These are phyloP conservation scores for Lacerta bilineata DNA, from an alignment of 2,797 vertebrate species.

Conservation along the genomic window DNA sequence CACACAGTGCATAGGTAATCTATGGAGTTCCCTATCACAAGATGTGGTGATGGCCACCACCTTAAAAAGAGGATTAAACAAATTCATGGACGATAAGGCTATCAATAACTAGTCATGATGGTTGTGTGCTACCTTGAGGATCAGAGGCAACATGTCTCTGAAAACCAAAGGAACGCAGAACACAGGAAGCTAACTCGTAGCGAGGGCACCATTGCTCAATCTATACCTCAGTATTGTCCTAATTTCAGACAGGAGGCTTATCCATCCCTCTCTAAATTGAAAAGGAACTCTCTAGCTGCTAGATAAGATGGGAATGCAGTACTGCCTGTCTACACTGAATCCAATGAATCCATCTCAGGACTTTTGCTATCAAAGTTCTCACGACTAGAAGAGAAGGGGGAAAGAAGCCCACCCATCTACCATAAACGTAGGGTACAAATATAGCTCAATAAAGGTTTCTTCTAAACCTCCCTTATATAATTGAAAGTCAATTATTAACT, in stretches of 20 bases:
- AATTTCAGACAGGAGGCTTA: not conserved
- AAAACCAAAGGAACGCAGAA: not conserved
- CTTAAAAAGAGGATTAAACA: not conserved
- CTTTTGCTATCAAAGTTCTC: not conserved
- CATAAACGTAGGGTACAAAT: slow-evolving; percentile 6
- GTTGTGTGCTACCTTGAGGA: not conserved
- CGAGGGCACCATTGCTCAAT: not conserved
- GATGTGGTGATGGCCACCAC: not conserved
- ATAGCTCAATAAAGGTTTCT: slow-evolving; percentile 11
- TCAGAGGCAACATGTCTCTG: not conserved
- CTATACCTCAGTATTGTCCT: not conserved
- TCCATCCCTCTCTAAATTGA: not conserved
- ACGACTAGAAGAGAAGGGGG: not conserved
- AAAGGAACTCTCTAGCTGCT: not conserved
- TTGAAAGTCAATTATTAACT: slow-evolving; percentile 30
- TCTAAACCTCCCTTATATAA: not conserved
- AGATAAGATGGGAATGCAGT: not conserved
- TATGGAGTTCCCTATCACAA: not conserved
- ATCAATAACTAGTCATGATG: not conserved
- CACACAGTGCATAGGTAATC: not conserved
- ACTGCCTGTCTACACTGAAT: slow-evolving; percentile 31
- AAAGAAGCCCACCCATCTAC: not conserved
- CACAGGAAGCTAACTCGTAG: not conserved
- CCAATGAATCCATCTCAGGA: too few species aligned
- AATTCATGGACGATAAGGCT: not conserved